Evolutionary conservation across 2,797 vertebrate species (phyloP).

Genomic region (Pantherophis vulpinus): DNA sequence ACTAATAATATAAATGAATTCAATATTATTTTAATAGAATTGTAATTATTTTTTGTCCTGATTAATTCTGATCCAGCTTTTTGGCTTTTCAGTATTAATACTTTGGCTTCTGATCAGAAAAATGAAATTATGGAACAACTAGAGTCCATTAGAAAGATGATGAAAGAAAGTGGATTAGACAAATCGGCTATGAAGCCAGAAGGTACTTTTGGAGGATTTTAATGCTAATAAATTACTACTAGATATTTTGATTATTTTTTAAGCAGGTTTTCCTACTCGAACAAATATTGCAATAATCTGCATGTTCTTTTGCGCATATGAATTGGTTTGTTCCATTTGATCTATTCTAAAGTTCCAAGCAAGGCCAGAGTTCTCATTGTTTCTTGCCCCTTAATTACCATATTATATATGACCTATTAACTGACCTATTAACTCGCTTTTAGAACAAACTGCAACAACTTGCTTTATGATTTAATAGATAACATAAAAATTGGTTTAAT

Average conservation of each 20-base stretch:
- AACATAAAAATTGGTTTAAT: not conserved
- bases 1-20: not conserved
- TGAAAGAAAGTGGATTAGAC: slow-evolving; percentile 91
- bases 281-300: not conserved
- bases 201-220: slow-evolving; percentile 63
- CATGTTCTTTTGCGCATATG: not conserved
- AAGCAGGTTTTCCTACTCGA: not conserved
- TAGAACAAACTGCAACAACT: not conserved
- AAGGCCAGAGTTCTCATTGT: not conserved
- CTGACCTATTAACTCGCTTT: not conserved
- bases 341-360: not conserved
- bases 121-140: slow-evolving; percentile 91
- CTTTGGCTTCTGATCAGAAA: slow-evolving; percentile 87
- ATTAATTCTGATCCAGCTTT: not conserved
- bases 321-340: not conserved
- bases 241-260: not conserved
- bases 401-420: not conserved
- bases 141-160: slow-evolving; percentile 84
- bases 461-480: not conserved
- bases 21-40: not conserved
- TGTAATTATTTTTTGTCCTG: not conserved
- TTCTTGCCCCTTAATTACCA: not conserved
- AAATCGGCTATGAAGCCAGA: slow-evolving; percentile 72
- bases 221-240: not conserved
- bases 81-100: slow-evolving; percentile 76